Base-by-base conservation (phyloP, 2,888 invertebrate genomes). In the Malacosoma neustria region DNA sequence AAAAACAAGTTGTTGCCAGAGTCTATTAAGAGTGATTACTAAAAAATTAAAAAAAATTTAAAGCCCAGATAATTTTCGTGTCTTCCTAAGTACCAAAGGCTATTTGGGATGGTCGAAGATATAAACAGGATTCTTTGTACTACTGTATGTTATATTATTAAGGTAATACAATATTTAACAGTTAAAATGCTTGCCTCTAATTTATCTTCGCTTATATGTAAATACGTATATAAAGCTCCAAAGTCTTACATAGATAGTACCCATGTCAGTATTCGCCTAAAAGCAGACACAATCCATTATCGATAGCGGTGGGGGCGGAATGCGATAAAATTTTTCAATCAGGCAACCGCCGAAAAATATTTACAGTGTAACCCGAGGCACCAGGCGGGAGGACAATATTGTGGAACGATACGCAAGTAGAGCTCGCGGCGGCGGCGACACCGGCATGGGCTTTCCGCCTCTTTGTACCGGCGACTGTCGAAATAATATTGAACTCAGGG, bases 301-400 rank as follows among this genome's bases (percentile, higher is more conserved):
- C 70, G 63, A 57, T 54, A 54, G 56, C 61, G 60, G 65, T 50
- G 62, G 65, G 71, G 72, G 64, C 63, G 67, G 76, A 76, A 82
- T 80, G 74, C 71, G 77, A 81, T 81, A 84, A 80, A 77, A 81
- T 42, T 62, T 76, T 84, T 84, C 84, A 84, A 85, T 84, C 82
- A 82, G 71, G 69, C 72, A 67, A 68, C 76, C 72, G 61, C 75
- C 79, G 72, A 81, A 80, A 81, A 82, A 82, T 84, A 81, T 84
- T 76, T 81, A 81, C 81, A 72, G 70, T 74, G 77, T 82, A 82
- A 80, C 80, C 79, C 68, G 75, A 82, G 79, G 79, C 80, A 64
- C 51, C 57, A 54, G 60, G 60, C 58, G 51, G 64, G 74, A 73
- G 74, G 77, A 82, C 81, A 84, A 82, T 85, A 84, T 85, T 81